Percentiles rank a stretch among this genome's conserved stretches.
These are phyloP conservation scores for Virgularia gustaviana DNA, from an alignment of 92 coral and sea anemone species.

Conservation along the genomic window DNA sequence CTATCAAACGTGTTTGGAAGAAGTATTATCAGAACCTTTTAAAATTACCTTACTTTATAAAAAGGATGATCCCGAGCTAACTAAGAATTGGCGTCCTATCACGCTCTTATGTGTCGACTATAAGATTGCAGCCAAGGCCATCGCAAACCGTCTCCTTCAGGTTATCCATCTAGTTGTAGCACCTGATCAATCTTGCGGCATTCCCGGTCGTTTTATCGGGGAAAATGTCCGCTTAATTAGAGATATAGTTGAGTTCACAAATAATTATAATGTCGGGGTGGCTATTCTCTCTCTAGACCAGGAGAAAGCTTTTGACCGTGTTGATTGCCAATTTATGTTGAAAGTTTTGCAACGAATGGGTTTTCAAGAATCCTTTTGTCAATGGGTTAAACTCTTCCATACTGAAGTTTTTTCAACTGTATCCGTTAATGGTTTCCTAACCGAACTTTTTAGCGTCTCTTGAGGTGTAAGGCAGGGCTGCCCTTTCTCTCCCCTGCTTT, in stretches of 20 bases:
- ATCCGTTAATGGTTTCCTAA: not conserved
- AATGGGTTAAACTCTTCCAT: not conserved
- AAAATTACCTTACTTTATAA: not conserved
- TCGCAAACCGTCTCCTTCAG: not conserved
- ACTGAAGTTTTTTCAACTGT: not conserved
- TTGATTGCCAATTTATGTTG: not conserved
- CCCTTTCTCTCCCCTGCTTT: not conserved
- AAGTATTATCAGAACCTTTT: too few relatives aligned
- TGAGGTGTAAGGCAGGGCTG: not conserved
- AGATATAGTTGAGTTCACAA: not conserved
- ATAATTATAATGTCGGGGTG: not conserved
- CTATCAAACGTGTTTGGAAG: too few relatives aligned
- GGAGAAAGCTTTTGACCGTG: slow-evolving; percentile 7
- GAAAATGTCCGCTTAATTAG: not conserved
- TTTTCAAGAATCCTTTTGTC: not conserved
- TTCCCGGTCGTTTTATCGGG: too few relatives aligned
- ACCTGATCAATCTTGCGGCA: too few relatives aligned
- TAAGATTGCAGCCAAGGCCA: not conserved
- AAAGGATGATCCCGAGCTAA: not conserved
- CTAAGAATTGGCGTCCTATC: not conserved
- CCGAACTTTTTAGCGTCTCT: not conserved
- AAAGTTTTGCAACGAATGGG: not conserved
- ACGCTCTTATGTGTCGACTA: not conserved
- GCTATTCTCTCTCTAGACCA: not conserved
- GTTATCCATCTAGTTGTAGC: not conserved